Evolutionary conservation across 2,888 invertebrate species (phyloP), one percentile per base, ranked within the genome.

Genomic region (Nasonovia ribisnigri): DNA sequence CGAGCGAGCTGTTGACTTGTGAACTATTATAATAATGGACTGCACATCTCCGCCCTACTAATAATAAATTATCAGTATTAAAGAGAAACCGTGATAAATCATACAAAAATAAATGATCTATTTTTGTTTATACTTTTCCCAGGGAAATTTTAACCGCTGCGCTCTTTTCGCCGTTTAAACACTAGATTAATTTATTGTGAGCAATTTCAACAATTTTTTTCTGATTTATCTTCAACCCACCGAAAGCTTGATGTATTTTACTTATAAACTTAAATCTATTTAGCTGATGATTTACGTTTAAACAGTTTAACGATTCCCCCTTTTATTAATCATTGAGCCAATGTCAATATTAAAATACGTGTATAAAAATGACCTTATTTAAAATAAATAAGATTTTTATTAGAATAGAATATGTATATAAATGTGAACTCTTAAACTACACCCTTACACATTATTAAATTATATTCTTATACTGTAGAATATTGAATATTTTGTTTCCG

Each of bases 181-280:
- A 6, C 2, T 51, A 36, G 2, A 84, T 77, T 36, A 90, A 48
- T 6, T 51, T 42, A 42, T 77, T 26, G 51, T 13, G 6, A 42
- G 48, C 26, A 77, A 90, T 90, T 90, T 90, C 48, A 48, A 77
- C 24, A 77, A 90, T 77, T 90, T 90, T 90, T 90, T 90, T 36
- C 24, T 90, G 48, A 90, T 90, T 90, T 90, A 90, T 90, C 16
- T 48, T 36, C 51, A 29, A 16, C 16, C 51, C 48, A 13, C n/a
- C 3, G 77, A 90, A 84, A 51, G 48, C 84, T 77, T 77, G 36
- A 90, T 67, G n/a, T 24, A 67, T 77, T 77, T 77, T 42, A 51
- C 42, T 48, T 48, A 26, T 36, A 90, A 77, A 77, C 90, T 77
- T 42, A 90, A 90, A 90, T 36, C 46, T 46, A n/a, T n/a, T 43